phyloP scores from a whole-genome alignment of 2,797 vertebrate species.

The Eospalax fontanierii region DNA sequence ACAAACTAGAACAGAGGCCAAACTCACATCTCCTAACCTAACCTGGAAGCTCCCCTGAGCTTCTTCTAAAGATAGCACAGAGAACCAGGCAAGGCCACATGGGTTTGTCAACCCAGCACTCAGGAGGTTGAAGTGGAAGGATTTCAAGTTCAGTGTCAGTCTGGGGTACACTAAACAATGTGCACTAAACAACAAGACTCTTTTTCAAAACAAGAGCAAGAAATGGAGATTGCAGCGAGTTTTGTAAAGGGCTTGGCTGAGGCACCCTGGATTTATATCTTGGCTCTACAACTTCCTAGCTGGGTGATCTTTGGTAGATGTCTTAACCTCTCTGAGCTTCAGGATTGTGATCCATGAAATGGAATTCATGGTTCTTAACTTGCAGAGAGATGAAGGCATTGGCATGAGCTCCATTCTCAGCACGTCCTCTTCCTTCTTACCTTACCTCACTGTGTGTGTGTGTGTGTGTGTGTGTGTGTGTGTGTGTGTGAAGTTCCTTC shows the following conservation, averaged over 20 bases:
- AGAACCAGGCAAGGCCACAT: rapidly evolving
- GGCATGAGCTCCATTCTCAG: not conserved
- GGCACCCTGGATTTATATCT: not conserved
- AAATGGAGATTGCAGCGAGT: not conserved
- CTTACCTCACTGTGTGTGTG: not conserved
- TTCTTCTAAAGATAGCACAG: not conserved
- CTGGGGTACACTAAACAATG: not conserved
- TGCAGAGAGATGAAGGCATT: not conserved
- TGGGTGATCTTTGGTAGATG: not conserved
- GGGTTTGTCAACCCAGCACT: not conserved
- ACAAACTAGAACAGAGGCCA: too few relatives aligned
- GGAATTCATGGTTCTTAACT: not conserved
- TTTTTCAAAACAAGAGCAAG: not conserved
- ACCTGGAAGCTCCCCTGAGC: not conserved
- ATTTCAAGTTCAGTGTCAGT: not conserved
- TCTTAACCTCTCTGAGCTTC: conserved; percentile 13
- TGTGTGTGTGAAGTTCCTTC: not conserved
- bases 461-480: too few relatives aligned
- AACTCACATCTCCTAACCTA: not conserved
- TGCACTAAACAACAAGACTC: not conserved
- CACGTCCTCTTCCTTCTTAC: not conserved
- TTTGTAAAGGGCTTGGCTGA: not conserved
- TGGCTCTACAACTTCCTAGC: not conserved
- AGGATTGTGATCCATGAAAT: not conserved
- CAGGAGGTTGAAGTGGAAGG: not conserved